Percentiles rank a stretch among this genome's conserved stretches.
Conservation (phyloP, 2,113 vertebrate species). For the Amphiprion ocellaris region DNA sequence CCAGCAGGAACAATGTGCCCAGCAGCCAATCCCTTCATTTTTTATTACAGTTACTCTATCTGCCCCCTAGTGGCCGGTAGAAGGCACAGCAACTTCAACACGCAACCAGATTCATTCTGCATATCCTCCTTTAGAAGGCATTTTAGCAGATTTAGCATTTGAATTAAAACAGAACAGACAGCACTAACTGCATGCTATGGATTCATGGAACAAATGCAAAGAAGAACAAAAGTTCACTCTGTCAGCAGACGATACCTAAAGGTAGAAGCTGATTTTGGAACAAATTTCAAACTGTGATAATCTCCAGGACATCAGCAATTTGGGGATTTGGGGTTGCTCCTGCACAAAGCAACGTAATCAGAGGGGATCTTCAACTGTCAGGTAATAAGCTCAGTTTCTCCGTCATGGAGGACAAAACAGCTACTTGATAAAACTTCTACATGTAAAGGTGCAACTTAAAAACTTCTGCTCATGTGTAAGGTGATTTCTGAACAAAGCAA, state of each 20-base stretch:
- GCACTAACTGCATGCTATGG: conserved; percentile 1
- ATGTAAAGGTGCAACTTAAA: conserved; percentile 23
- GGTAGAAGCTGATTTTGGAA: too few relatives aligned
- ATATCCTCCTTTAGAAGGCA: neutral
- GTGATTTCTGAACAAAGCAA: conserved; percentile 18
- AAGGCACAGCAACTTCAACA: conserved; percentile 53
- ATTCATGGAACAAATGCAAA: conserved; percentile 48
- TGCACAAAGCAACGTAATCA: too few relatives aligned
- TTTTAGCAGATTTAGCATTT: neutral
- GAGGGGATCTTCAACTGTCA: too few relatives aligned
- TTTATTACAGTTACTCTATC: neutral
- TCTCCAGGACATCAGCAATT: too few relatives aligned
- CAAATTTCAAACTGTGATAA: too few relatives aligned
- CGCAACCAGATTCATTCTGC: neutral
- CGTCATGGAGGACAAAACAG: neutral
- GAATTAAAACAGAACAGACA: conserved; percentile 17
- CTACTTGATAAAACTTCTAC: neutral
- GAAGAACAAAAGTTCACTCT: neutral
- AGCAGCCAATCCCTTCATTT: neutral
- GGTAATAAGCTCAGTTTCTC: too few relatives aligned
- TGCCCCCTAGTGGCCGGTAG: conserved; percentile 45
- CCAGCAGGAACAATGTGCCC: neutral
- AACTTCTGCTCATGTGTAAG: conserved; percentile 2
- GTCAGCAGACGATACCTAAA: conserved; percentile 18
- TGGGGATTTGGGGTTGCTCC: too few relatives aligned